These are phyloP conservation scores for Ormyrus thymus DNA, from an alignment of 2,888 invertebrate genomes.

Conservation along the genomic window DNA sequence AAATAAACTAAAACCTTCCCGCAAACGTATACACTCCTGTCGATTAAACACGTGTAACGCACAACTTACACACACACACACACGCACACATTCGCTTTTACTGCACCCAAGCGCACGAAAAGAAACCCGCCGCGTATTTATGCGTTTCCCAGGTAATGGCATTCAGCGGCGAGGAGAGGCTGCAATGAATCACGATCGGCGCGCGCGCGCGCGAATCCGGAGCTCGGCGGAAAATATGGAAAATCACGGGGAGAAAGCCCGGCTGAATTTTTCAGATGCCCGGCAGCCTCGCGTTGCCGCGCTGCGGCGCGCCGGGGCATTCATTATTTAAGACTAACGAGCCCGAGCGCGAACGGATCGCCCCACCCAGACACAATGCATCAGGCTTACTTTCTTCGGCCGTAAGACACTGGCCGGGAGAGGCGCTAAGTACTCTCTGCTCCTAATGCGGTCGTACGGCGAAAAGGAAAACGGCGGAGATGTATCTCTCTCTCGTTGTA, in stretches of 20 bases:
- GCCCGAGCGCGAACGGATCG: background rate
- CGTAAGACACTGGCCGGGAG: background rate
- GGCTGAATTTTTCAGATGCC: slow-evolving; percentile 22
- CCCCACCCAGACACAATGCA: slow-evolving; percentile 16
- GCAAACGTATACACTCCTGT: too few species aligned
- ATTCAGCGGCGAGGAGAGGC: too few species aligned
- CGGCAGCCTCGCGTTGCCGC: background rate
- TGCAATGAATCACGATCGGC: background rate
- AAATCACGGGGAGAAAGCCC: background rate
- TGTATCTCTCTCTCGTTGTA: background rate
- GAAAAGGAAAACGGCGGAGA: background rate
- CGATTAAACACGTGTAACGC: too few species aligned
- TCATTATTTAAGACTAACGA: slow-evolving; percentile 37
- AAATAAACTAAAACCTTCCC: too few species aligned
- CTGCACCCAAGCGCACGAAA: too few species aligned
- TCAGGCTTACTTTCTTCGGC: slow-evolving; percentile 28
- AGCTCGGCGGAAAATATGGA: background rate
- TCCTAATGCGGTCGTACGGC: background rate
- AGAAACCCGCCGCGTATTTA: too few species aligned
- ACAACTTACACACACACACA: too few species aligned
- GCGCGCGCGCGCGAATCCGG: too few species aligned
- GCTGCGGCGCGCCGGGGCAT: background rate
- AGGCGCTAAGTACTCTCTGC: slow-evolving; percentile 7
- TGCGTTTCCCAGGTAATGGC: too few species aligned
- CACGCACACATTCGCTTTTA: too few species aligned